Percentiles rank a stretch among this genome's conserved stretches.
Evolutionary conservation across 2,797 vertebrate species (phyloP).

Genomic region (Masticophis lateralis): DNA sequence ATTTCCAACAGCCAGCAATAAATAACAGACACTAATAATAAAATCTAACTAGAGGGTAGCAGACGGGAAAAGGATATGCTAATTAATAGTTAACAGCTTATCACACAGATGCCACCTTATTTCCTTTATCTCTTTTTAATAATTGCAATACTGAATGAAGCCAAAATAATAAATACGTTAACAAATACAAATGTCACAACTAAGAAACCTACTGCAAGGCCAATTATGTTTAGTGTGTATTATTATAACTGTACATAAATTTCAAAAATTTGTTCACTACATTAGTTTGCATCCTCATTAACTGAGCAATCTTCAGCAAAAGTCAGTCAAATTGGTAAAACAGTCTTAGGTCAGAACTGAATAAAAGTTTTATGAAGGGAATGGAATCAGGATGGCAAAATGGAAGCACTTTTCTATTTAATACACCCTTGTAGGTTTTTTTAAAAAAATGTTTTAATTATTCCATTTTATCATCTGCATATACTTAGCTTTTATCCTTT

Average conservation of each 20-base stretch:
- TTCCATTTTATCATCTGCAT: not conserved
- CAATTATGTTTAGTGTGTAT: not conserved
- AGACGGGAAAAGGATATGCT: not conserved
- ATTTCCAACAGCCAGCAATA: not conserved
- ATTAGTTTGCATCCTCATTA: not conserved
- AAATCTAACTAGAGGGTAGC: not conserved
- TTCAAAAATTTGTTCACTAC: not conserved
- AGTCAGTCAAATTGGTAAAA: not conserved
- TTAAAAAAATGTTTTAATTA: not conserved
- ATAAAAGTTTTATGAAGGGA: not conserved
- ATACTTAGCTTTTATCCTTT: not conserved
- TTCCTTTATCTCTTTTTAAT: not conserved
- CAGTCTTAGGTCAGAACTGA: not conserved
- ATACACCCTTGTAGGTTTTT: not conserved
- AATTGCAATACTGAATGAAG: not conserved
- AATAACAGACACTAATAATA: not conserved
- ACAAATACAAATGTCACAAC: not conserved
- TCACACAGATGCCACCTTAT: not conserved
- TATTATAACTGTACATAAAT: not conserved
- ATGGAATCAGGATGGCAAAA: not conserved
- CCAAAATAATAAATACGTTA: not conserved
- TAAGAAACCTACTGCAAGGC: not conserved
- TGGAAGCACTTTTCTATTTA: not conserved
- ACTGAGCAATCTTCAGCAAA: not conserved
- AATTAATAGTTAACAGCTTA: not conserved